Evolutionary conservation across 2,797 vertebrate species (phyloP).

Genomic region (Sebastes taczanowskii): DNA sequence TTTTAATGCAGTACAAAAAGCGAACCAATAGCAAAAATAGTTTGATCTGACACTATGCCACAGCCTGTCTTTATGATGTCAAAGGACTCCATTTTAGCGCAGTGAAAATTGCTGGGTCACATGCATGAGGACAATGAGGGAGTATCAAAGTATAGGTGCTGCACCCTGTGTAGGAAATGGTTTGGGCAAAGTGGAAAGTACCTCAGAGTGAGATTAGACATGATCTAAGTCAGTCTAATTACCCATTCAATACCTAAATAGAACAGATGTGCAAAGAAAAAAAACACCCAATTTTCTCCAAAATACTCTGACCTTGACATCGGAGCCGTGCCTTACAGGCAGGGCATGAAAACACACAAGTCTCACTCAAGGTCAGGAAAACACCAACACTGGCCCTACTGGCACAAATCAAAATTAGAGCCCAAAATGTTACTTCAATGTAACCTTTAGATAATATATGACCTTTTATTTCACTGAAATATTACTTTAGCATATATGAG

Average conservation of each 20-base stretch:
- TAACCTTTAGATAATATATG: background rate
- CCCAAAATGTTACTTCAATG: background rate
- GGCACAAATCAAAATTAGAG: background rate
- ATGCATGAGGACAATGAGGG: background rate
- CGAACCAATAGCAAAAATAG: background rate
- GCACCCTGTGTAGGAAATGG: background rate
- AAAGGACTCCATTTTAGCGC: background rate
- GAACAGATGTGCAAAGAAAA: background rate
- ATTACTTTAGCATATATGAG: background rate
- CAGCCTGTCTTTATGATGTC: background rate
- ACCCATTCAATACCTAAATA: background rate
- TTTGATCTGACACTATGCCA: background rate
- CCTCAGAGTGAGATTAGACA: background rate
- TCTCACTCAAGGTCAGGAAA: background rate
- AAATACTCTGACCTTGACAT: background rate
- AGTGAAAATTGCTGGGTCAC: background rate
- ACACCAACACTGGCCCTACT: background rate
- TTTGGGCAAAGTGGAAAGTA: background rate
- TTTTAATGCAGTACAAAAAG: background rate
- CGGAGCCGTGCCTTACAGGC: background rate
- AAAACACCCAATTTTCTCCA: background rate
- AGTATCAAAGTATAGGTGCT: background rate
- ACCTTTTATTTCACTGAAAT: background rate
- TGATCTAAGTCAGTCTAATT: background rate
- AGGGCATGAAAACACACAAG: background rate